phyloP scores from a whole-genome alignment of 2,113 vertebrate species.

The Camelus dromedarius region DNA sequence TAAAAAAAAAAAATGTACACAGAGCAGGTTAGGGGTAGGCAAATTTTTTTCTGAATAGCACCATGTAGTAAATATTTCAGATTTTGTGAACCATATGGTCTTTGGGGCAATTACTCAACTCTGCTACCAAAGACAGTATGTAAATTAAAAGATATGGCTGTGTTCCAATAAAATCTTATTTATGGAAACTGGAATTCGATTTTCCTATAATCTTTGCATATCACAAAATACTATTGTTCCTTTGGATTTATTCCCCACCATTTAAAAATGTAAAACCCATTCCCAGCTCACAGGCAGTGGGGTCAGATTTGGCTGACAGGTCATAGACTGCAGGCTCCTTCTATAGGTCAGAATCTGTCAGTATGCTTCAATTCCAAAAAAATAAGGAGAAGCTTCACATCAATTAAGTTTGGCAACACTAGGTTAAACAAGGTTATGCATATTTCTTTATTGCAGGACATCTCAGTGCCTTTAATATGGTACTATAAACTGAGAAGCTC shows the following conservation, averaged over 20 bases:
- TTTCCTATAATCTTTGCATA: neutral
- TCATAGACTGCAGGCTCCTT: neutral
- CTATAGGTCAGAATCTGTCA: conserved; percentile 4
- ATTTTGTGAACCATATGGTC: neutral
- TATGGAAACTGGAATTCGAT: neutral
- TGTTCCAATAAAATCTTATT: neutral
- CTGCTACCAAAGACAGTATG: neutral
- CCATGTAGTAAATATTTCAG: neutral
- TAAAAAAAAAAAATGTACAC: neutral
- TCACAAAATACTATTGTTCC: conserved; percentile 26
- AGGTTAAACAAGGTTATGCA: conserved; percentile 25
- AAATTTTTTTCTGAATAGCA: neutral
- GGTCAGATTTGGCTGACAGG: neutral
- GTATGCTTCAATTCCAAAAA: neutral
- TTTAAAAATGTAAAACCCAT: conserved; percentile 19
- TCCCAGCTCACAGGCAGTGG: neutral
- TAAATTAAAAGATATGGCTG: neutral
- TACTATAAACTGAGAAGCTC: neutral
- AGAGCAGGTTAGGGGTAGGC: neutral
- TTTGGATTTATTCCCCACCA: conserved; percentile 37
- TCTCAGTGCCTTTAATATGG: neutral
- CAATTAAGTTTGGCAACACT: neutral
- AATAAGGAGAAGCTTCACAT: neutral
- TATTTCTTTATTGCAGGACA: neutral
- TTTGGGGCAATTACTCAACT: neutral